Evolutionary conservation across 2,797 vertebrate species (phyloP).

Genomic region (Gymnopithys bicolor): DNA sequence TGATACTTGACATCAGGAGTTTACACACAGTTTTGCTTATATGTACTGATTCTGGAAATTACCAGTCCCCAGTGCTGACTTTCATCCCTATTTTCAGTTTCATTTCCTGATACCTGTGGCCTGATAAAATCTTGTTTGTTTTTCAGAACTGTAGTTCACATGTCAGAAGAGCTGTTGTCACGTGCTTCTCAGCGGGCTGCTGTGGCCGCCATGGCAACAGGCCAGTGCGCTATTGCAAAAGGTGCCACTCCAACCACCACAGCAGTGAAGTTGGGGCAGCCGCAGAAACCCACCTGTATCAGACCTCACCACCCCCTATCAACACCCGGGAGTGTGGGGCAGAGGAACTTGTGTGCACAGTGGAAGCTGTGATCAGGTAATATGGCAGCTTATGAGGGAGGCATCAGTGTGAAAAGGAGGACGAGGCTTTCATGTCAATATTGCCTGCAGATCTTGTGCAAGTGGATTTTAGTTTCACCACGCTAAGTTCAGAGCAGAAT

Average conservation of each 20-base stretch:
- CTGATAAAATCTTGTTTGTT: neutral
- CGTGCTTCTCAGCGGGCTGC: constrained; percentile 98
- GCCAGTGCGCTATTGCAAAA: constrained; percentile 97
- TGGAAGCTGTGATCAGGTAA: constrained; percentile 98
- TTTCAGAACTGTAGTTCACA: constrained; percentile 97
- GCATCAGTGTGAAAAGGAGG: accelerated
- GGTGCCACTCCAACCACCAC: constrained; percentile 98
- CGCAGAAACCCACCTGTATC: constrained; percentile 95
- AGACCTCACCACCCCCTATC: constrained; percentile 98
- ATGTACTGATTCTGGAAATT: neutral
- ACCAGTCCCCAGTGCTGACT: neutral
- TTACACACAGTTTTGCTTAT: neutral
- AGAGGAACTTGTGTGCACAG: constrained; percentile 96
- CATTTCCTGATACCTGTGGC: neutral
- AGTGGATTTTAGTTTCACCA: neutral
- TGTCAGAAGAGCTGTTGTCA: constrained; percentile 95
- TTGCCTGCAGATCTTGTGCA: neutral
- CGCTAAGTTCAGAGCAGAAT: neutral
- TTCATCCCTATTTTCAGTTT: neutral
- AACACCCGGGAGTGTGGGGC: constrained; percentile 97
- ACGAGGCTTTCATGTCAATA: neutral
- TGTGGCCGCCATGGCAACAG: constrained; percentile 97
- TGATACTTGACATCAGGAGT: neutral
- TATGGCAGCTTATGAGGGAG: accelerated
- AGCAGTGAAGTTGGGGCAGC: constrained; percentile 91